Evolutionary conservation across 2,113 vertebrate species (phyloP).

Genomic region (Danionella cerebrum): DNA sequence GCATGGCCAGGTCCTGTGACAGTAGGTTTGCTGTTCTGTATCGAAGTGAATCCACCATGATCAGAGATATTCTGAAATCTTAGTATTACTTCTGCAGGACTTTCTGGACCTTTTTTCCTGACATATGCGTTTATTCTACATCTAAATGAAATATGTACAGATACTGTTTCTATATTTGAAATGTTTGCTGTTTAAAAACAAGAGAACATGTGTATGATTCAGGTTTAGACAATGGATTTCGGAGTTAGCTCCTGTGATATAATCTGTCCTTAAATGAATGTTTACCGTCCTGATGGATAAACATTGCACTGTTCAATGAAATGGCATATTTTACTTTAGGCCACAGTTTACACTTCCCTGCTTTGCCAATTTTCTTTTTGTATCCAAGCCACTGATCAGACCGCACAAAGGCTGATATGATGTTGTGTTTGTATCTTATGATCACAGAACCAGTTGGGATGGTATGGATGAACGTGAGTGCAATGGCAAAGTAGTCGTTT

Average conservation of each 20-base stretch:
- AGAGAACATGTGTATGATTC: constrained; percentile 66
- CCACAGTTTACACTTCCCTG: constrained; percentile 30
- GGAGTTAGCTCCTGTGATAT: constrained; percentile 54
- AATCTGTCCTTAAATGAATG: constrained; percentile 49
- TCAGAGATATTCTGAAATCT: constrained; percentile 59
- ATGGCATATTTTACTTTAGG: constrained; percentile 47
- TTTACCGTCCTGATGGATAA: constrained; percentile 49
- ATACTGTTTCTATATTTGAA: constrained; percentile 95
- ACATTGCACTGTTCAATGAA: constrained; percentile 54
- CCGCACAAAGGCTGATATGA: constrained; percentile 31
- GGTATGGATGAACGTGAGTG: constrained; percentile 36
- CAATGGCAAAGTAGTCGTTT: constrained; percentile 51
- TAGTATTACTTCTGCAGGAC: constrained; percentile 56
- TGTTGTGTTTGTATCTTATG: constrained; percentile 22
- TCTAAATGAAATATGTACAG: constrained; percentile 76
- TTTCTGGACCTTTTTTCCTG: constrained; percentile 46
- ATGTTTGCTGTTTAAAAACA: constrained; percentile 83
- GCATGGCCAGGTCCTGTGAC: constrained; percentile 80
- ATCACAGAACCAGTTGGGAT: constrained; percentile 29
- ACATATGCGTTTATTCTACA: constrained; percentile 56
- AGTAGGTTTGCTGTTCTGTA: constrained; percentile 86
- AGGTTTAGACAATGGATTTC: constrained; percentile 74
- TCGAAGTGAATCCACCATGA: constrained; percentile 58
- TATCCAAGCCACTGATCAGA: constrained; percentile 39
- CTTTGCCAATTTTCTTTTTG: constrained; percentile 26